Conservation (phyloP, 2,797 vertebrate genomes). For the Graptemys geographica region DNA sequence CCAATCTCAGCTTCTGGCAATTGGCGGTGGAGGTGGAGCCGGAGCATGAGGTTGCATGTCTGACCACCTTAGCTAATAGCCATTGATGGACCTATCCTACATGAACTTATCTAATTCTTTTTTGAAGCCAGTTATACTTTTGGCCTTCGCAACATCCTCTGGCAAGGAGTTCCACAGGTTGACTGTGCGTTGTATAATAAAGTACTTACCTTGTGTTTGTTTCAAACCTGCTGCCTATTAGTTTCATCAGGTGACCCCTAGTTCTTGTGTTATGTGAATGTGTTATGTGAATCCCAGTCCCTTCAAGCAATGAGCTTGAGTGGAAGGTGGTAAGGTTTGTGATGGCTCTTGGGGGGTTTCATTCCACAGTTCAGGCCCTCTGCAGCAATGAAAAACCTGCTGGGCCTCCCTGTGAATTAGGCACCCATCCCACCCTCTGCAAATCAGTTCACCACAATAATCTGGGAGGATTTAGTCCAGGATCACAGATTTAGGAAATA, state of each 20-base stretch:
- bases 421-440: background rate
- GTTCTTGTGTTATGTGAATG: background rate
- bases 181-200: background rate
- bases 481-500: background rate
- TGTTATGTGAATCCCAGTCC: background rate
- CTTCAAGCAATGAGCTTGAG: background rate
- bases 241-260: background rate
- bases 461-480: accelerated
- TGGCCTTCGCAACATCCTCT: background rate
- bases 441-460: background rate
- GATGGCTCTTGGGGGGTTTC: background rate
- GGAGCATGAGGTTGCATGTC: background rate
- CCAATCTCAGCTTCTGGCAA: background rate
- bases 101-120: background rate
- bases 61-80: background rate
- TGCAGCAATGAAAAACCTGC: background rate
- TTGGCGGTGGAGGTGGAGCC: background rate
- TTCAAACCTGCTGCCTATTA: background rate
- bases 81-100: background rate
- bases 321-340: background rate
- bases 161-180: background rate
- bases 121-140: background rate
- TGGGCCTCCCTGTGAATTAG: background rate
- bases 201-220: background rate
- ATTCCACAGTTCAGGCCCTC: background rate